phyloP scores from a whole-genome alignment of 2,888 invertebrate genomes.

The Timandra comae region DNA sequence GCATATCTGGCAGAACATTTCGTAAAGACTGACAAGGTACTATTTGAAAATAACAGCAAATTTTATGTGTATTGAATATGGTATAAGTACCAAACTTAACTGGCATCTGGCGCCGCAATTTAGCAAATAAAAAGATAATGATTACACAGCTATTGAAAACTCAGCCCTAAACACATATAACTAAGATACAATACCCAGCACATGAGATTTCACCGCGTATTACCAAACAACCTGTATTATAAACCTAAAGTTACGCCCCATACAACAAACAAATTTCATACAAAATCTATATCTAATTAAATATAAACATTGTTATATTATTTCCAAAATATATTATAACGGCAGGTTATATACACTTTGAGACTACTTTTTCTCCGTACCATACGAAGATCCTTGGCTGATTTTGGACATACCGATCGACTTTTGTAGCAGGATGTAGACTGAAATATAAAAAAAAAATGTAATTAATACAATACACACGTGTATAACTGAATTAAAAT shows the following conservation, averaged over 20 bases:
- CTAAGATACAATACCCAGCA: neutral
- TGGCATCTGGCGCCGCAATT: no score
- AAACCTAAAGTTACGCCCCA: conserved; percentile 14
- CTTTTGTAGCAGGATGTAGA: conserved; percentile 85
- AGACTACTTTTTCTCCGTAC: conserved; percentile 75
- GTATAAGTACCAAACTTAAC: no score
- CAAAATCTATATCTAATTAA: conserved; percentile 15
- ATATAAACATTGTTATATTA: conserved; percentile 11
- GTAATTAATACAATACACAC: no score
- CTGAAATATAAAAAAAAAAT: no score
- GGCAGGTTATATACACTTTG: conserved; percentile 18
- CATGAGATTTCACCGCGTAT: neutral
- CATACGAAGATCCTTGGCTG: conserved; percentile 89
- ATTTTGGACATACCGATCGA: conserved; percentile 90
- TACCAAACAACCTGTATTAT: neutral
- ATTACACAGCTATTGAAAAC: no score
- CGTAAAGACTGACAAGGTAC: no score
- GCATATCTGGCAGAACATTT: no score
- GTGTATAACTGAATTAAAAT: no score
- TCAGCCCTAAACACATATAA: no score
- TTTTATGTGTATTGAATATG: no score
- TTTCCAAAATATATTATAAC: conserved; percentile 22
- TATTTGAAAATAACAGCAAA: no score
- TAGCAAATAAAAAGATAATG: no score
- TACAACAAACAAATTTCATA: conserved; percentile 19